phyloP scores from a whole-genome alignment of 2,113 vertebrate genomes.

The Salvelinus sp. region DNA sequence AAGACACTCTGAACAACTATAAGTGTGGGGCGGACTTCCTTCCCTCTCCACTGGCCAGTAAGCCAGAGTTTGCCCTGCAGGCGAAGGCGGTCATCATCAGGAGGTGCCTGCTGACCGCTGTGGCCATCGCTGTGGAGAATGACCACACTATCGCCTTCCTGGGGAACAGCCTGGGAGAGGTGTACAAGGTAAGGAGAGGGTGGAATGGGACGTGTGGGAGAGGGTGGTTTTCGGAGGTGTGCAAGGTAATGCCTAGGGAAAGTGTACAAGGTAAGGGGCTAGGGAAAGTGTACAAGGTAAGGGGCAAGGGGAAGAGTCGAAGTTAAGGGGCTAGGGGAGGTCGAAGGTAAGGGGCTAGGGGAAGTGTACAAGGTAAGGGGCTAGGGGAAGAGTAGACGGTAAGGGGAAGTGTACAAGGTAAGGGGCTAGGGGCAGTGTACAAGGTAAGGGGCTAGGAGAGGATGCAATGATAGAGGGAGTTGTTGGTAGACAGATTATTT shows the following conservation, averaged over 20 bases:
- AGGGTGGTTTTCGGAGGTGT: not conserved
- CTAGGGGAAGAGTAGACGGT: not conserved
- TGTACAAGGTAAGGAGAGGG: constrained; percentile 72
- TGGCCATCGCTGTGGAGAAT: constrained; percentile 83
- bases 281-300: not conserved
- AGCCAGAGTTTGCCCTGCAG: constrained; percentile 61
- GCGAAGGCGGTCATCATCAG: constrained; percentile 37
- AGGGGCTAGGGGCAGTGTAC: constrained; percentile 13
- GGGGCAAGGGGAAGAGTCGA: constrained; percentile 20
- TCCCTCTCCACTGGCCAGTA: constrained; percentile 89
- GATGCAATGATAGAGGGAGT: not conserved
- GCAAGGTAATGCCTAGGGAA: not conserved
- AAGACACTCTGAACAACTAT: constrained; percentile 50
- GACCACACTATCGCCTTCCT: constrained; percentile 85
- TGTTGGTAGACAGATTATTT: not conserved
- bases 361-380: constrained; percentile 67
- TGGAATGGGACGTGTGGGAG: too few relatives aligned
- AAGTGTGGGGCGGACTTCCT: constrained; percentile 89
- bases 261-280: not conserved
- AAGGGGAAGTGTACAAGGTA: constrained; percentile 68
- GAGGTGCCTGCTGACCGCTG: constrained; percentile 78
- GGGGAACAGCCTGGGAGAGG: constrained; percentile 82
- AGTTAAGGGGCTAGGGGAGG: constrained; percentile 64
- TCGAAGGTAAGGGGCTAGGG: constrained; percentile 63
- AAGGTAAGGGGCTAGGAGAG: constrained; percentile 66